A percentile compares a stretch with the other conserved stretches of the same genome.
phyloP scores from a whole-genome alignment of 2,888 invertebrate species.

The Euplagia quadripunctaria region DNA sequence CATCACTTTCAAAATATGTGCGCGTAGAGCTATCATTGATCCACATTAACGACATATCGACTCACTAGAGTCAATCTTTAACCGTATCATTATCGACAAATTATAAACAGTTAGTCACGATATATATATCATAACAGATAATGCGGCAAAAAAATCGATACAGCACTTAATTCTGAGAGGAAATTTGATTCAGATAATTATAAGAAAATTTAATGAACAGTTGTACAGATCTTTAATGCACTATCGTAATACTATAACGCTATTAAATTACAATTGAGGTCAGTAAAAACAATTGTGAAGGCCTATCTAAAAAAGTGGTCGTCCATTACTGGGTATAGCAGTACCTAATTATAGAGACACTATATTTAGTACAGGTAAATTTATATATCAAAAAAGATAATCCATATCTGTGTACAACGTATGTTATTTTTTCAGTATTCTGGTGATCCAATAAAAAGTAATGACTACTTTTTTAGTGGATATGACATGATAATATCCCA shows the following conservation, averaged over 20 bases:
- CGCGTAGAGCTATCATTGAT: slow-evolving; percentile 25
- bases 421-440: background rate
- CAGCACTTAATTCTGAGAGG: slow-evolving; percentile 39
- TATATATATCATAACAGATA: slow-evolving; percentile 43
- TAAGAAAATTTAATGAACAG: slow-evolving; percentile 38
- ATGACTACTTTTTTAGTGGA: background rate
- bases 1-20: slow-evolving; percentile 17
- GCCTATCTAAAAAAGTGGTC: slow-evolving; percentile 27
- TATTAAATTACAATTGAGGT: slow-evolving; percentile 41
- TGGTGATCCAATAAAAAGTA: background rate
- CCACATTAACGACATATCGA: slow-evolving; percentile 31
- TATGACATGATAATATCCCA: background rate
- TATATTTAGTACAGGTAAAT: slow-evolving; percentile 8
- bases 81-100: slow-evolving; percentile 43
- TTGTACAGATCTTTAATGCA: slow-evolving; percentile 29
- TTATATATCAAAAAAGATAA: background rate
- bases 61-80: slow-evolving; percentile 22
- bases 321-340: slow-evolving; percentile 7
- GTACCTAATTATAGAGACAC: slow-evolving; percentile 14
- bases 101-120: slow-evolving; percentile 52
- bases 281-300: slow-evolving; percentile 43
- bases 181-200: slow-evolving; percentile 49
- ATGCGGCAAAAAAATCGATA: slow-evolving; percentile 38
- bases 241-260: slow-evolving; percentile 28
- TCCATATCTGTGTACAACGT: background rate